A percentile compares a stretch with the other conserved stretches of the same genome.
Conservation (phyloP, 2,113 vertebrate genomes). For the Corvus moneduloides region DNA sequence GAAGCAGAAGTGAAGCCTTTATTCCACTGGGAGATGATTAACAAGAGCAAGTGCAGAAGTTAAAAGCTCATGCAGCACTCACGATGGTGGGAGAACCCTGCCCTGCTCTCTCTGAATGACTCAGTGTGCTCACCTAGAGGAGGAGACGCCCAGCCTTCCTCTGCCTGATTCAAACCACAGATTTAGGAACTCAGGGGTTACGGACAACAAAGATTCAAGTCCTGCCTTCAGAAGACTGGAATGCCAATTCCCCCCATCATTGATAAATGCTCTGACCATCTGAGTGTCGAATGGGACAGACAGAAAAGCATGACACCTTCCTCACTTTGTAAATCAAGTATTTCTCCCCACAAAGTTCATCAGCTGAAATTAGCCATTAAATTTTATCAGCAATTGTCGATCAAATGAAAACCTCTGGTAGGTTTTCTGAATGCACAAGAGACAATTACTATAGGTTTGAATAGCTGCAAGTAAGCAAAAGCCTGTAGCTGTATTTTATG, state of each 20-base stretch:
- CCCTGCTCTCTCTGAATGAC: not conserved
- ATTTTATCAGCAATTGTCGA: not conserved
- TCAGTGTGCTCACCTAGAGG: not conserved
- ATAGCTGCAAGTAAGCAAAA: not conserved
- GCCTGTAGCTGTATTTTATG: not conserved
- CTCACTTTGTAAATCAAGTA: not conserved
- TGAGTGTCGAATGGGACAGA: not conserved
- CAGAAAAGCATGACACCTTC: not conserved
- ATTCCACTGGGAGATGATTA: not conserved
- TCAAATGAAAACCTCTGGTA: not conserved
- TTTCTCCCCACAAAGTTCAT: not conserved
- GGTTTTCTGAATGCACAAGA: not conserved
- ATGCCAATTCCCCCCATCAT: rapidly evolving
- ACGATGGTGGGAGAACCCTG: rapidly evolving
- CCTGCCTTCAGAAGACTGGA: not conserved
- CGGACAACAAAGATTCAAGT: rapidly evolving
- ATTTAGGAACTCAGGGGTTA: not conserved
- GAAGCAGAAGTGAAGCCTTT: not conserved
- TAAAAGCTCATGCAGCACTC: not conserved
- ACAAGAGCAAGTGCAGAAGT: not conserved
- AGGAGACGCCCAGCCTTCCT: not conserved
- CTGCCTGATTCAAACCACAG: not conserved
- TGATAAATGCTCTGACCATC: not conserved
- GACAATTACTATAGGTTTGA: not conserved
- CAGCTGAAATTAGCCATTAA: not conserved